Base-by-base conservation (phyloP, 2,797 vertebrate species). In the Anomalospiza imberbis region DNA sequence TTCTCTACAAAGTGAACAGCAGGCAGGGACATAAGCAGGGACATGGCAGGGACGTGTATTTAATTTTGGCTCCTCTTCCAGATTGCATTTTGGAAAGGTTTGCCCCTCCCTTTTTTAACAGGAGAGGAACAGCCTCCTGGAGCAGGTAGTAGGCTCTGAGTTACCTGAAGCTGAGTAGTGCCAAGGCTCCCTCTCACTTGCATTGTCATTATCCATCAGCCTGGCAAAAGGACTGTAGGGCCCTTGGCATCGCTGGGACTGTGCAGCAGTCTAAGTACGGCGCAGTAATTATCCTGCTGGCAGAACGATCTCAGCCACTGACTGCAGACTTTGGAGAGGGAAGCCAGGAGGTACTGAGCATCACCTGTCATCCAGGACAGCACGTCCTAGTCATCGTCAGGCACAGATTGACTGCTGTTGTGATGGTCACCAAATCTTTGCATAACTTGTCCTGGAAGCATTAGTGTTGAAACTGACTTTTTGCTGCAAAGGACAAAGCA, bases 241-340 rank as follows among this genome's bases (percentile, higher is more conserved):
- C 32, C 57, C 66, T 74, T 86, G 81, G 58, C 7, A 15, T 34
- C 1, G 2, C 45, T 20, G 42, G 45, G 38, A 10, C 63, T 88
- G 73, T 51, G 75, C 63, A 76, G 53, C 36, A 60, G 7, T 21
- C n/a, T 55, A 13, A 67, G 72, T 60, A 21, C 55, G 29, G 40
- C 0, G 0, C 71, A 34, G 71, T 51, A 73, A 76, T 74, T 93
- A 32, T 60, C 42, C 65, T 61, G 25, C 72, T 89, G 25, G 55
- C 61, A 83, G 70, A 38, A 36, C 0, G 0, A 88, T 47, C 26
- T 44, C 51, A n/a, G 0, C 11, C 0, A 1, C 22, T 61, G 65
- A 38, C 4, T 16, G 29, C 45, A 84, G 26, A 11, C 10, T 85
- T 34, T 24, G 44, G 29, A 67, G 47, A 50, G 29, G n/a, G 29